Evolutionary conservation across 1,140 invertebrate species (phyloP).

Genomic region (Vanessa tameamea): DNA sequence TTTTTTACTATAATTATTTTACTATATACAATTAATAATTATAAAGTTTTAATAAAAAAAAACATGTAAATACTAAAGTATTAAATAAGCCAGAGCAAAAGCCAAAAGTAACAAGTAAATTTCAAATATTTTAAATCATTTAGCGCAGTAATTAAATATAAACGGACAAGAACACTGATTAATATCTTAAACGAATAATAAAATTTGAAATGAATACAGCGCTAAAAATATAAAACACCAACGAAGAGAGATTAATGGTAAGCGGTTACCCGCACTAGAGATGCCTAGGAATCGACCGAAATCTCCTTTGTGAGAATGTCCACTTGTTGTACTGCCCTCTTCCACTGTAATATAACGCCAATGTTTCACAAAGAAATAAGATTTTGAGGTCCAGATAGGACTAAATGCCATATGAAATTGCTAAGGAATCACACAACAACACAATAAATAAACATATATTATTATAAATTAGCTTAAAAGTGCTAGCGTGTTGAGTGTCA

Average conservation of each 20-base stretch:
- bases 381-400: background rate
- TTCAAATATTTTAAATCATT: slow-evolving; percentile 36
- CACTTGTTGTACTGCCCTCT: slow-evolving; percentile 68
- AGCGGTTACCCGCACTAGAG: slow-evolving; percentile 84
- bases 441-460: slow-evolving; percentile 19
- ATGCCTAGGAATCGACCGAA: slow-evolving; percentile 88
- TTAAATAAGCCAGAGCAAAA: slow-evolving; percentile 47
- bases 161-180: slow-evolving; percentile 29
- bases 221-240: slow-evolving; percentile 50
- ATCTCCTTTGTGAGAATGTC: slow-evolving; percentile 80
- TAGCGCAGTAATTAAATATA: slow-evolving; percentile 31
- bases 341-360: slow-evolving; percentile 74
- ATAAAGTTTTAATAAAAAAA: background rate
- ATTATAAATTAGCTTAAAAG: slow-evolving; percentile 52
- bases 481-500: slow-evolving; percentile 52
- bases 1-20: background rate
- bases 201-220: slow-evolving; percentile 30
- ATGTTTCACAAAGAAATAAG: slow-evolving; percentile 43
- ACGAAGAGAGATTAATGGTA: slow-evolving; percentile 57
- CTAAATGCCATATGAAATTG: background rate
- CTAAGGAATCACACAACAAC: slow-evolving; percentile 15
- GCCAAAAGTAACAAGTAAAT: slow-evolving; percentile 34
- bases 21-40: slow-evolving; percentile 2
- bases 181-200: slow-evolving; percentile 17
- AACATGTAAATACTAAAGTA: background rate